Evolutionary conservation across 2,113 vertebrate genomes (phyloP).

Genomic region (Brienomyrus brachyistius): DNA sequence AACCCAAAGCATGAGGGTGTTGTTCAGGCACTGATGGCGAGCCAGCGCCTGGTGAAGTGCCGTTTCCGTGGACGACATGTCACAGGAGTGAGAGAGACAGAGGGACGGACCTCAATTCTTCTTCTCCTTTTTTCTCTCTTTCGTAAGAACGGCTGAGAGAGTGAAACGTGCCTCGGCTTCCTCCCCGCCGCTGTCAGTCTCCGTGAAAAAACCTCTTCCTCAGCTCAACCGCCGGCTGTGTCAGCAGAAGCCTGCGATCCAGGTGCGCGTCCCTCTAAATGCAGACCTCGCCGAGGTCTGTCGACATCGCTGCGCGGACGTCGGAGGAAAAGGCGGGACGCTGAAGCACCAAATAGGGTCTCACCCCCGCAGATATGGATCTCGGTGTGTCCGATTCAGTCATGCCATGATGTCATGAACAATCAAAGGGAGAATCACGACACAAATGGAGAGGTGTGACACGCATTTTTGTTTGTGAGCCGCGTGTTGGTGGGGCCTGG

Average conservation of each 20-base stretch:
- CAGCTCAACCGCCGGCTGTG: background rate
- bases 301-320: background rate
- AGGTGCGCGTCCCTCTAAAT: background rate
- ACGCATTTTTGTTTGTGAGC: background rate
- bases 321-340: background rate
- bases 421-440: constrained; percentile 8
- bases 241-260: background rate
- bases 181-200: background rate
- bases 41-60: background rate
- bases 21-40: background rate
- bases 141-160: background rate
- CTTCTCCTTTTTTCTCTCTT: background rate
- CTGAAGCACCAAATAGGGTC: background rate
- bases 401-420: constrained; percentile 15
- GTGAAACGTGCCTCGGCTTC: background rate
- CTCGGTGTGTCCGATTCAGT: background rate
- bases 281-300: background rate
- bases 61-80: background rate
- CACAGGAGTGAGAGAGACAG: background rate
- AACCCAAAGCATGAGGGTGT: background rate
- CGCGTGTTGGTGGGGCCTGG: background rate
- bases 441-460: background rate
- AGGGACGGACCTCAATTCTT: background rate
- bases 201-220: background rate
- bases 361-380: constrained; percentile 1